phyloP scores from a whole-genome alignment of 2,113 vertebrate species.

The Ancistrus triradiatus region DNA sequence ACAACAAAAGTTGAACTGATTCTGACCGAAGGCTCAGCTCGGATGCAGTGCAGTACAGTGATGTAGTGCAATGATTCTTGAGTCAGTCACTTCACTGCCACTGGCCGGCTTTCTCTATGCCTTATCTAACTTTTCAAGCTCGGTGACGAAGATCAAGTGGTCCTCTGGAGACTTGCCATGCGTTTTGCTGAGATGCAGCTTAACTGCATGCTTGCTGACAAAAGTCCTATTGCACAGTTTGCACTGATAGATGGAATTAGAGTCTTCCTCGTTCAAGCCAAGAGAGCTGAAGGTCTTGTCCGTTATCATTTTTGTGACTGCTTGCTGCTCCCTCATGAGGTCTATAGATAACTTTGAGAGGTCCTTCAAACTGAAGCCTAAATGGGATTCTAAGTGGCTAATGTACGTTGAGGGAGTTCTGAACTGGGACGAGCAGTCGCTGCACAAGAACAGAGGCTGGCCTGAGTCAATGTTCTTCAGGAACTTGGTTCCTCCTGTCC shows the following conservation, averaged over 20 bases:
- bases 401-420: slow-evolving; percentile 96
- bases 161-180: slow-evolving; percentile 99
- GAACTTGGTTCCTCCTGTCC: slow-evolving; percentile 98
- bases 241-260: slow-evolving; percentile 90
- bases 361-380: slow-evolving; percentile 97
- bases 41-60: slow-evolving; percentile 87
- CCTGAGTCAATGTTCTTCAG: slow-evolving; percentile 97
- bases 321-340: slow-evolving; percentile 90
- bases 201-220: slow-evolving; percentile 97
- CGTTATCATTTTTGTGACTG: slow-evolving; percentile 81
- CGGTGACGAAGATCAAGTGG: slow-evolving; percentile 96
- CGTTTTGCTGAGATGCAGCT: slow-evolving; percentile 99
- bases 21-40: slow-evolving; percentile 87
- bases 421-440: slow-evolving; percentile 98
- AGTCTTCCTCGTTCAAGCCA: slow-evolving; percentile 85
- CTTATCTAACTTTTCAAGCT: slow-evolving; percentile 90
- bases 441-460: slow-evolving; percentile 97
- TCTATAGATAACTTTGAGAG: slow-evolving; percentile 95
- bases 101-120: slow-evolving; percentile 59
- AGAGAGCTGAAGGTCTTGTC: slow-evolving; percentile 82
- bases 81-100: slow-evolving; percentile 78
- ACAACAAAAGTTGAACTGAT: slow-evolving; percentile 80
- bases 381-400: slow-evolving; percentile 93
- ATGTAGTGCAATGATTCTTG: slow-evolving; percentile 83
- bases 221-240: slow-evolving; percentile 98